Evolutionary conservation across 2,797 vertebrate species (phyloP).

Genomic region (Chanos chanos): DNA sequence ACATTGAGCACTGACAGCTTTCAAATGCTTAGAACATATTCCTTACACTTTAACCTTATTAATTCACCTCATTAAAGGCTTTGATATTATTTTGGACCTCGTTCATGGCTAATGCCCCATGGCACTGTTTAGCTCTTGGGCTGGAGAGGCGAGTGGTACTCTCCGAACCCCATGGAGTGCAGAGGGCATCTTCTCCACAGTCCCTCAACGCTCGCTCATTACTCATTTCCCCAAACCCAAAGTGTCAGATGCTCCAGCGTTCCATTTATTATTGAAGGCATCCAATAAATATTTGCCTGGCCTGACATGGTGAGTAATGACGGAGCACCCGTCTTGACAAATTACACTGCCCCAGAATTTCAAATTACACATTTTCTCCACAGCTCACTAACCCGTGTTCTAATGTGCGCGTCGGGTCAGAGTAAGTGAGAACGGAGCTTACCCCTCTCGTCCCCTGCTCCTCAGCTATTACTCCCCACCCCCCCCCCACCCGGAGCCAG

Average conservation of each 20-base stretch:
- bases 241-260: slow-evolving; percentile 60
- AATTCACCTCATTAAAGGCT: slow-evolving; percentile 37
- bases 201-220: slow-evolving; percentile 15
- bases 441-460: slow-evolving; percentile 2
- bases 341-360: slow-evolving; percentile 36
- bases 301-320: slow-evolving; percentile 55
- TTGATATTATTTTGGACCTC: slow-evolving; percentile 38
- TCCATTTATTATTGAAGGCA: slow-evolving; percentile 66
- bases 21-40: slow-evolving; percentile 18
- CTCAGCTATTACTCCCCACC: background rate
- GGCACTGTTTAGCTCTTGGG: slow-evolving; percentile 12
- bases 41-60: slow-evolving; percentile 31
- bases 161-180: slow-evolving; percentile 12
- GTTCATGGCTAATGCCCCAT: slow-evolving; percentile 25
- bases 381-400: background rate
- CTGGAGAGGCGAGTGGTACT: background rate
- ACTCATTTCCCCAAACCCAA: slow-evolving; percentile 50
- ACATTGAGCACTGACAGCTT: slow-evolving; percentile 28
- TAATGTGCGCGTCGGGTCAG: background rate
- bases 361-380: slow-evolving; percentile 30
- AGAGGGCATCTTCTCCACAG: slow-evolving; percentile 16
- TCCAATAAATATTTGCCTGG: slow-evolving; percentile 70
- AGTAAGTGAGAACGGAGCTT: background rate
- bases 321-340: slow-evolving; percentile 48
- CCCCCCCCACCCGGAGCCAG: background rate